phyloP scores from a whole-genome alignment of 1,140 invertebrate genomes.

The Magallana gigas region DNA sequence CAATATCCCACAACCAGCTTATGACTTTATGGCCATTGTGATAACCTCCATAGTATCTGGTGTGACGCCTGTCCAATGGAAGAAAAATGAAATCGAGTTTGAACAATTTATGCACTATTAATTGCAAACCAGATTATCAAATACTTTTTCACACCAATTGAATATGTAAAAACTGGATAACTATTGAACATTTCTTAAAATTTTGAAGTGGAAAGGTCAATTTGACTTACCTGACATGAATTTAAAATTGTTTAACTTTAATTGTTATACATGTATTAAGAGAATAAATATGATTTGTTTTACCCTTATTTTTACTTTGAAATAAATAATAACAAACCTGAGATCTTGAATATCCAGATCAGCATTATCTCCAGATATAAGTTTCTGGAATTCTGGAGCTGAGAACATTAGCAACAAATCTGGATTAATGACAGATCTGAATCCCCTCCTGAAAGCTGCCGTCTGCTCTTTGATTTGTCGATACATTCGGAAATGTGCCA shows the following conservation, averaged over 20 bases:
- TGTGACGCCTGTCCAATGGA: slow-evolving; percentile 84
- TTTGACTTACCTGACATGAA: too few relatives aligned
- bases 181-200: too few relatives aligned
- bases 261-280: too few relatives aligned
- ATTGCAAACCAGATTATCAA: too few relatives aligned
- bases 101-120: too few relatives aligned
- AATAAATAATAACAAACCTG: slow-evolving; percentile 77
- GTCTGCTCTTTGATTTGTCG: slow-evolving; percentile 94
- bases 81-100: not conserved
- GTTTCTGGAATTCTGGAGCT: slow-evolving; percentile 91
- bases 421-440: slow-evolving; percentile 95
- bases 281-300: too few relatives aligned
- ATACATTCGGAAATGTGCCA: slow-evolving; percentile 99
- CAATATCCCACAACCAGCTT: slow-evolving; percentile 99
- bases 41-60: slow-evolving; percentile 99
- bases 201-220: too few relatives aligned
- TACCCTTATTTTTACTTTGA: too few relatives aligned
- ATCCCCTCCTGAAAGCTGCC: slow-evolving; percentile 96
- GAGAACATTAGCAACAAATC: slow-evolving; percentile 98
- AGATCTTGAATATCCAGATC: slow-evolving; percentile 93
- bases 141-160: too few relatives aligned
- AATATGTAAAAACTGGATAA: too few relatives aligned
- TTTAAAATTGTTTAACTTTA: too few relatives aligned
- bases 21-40: slow-evolving; percentile 98
- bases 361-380: slow-evolving; percentile 81